These are phyloP conservation scores for Microctonus hyperodae DNA, from an alignment of 2,888 invertebrate species.

Conservation along the genomic window DNA sequence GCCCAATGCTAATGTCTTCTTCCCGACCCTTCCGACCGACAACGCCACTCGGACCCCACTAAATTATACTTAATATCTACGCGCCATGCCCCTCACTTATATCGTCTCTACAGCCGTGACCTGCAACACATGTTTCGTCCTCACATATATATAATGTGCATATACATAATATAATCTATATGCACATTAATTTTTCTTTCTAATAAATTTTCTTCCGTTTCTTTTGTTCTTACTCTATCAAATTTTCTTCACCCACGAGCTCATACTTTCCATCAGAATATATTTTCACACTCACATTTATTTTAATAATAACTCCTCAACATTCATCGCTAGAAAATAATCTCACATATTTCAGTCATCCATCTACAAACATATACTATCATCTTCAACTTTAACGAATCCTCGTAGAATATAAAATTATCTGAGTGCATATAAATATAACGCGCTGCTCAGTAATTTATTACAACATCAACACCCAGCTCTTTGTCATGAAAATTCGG, in stretches of 20 bases:
- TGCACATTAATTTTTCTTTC: conserved; percentile 3
- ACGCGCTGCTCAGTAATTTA: too few relatives aligned
- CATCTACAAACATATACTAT: too few relatives aligned
- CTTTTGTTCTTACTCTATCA: too few relatives aligned
- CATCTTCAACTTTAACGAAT: conserved; percentile 37
- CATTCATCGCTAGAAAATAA: background rate
- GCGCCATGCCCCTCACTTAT: conserved; percentile 43
- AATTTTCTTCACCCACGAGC: too few relatives aligned
- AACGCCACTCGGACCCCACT: conserved; percentile 36
- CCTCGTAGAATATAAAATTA: too few relatives aligned
- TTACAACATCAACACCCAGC: too few relatives aligned
- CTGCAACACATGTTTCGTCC: conserved; percentile 40
- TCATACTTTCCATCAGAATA: background rate
- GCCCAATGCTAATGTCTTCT: conserved; percentile 40
- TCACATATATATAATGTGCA: conserved; percentile 1
- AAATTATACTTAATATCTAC: conserved; percentile 53
- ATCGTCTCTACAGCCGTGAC: conserved; percentile 28
- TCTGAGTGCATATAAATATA: too few relatives aligned
- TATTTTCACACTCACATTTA: background rate
- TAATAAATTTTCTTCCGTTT: too few relatives aligned
- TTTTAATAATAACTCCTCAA: conserved; percentile 3
- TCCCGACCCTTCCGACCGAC: conserved; percentile 29
- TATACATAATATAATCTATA: conserved; percentile 14
- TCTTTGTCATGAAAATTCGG: too few relatives aligned
- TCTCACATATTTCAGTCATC: background rate